Percentiles rank a stretch among this genome's conserved stretches.
phyloP scores from a whole-genome alignment of 2,797 vertebrate species.

The Melanotaenia nigrans region DNA sequence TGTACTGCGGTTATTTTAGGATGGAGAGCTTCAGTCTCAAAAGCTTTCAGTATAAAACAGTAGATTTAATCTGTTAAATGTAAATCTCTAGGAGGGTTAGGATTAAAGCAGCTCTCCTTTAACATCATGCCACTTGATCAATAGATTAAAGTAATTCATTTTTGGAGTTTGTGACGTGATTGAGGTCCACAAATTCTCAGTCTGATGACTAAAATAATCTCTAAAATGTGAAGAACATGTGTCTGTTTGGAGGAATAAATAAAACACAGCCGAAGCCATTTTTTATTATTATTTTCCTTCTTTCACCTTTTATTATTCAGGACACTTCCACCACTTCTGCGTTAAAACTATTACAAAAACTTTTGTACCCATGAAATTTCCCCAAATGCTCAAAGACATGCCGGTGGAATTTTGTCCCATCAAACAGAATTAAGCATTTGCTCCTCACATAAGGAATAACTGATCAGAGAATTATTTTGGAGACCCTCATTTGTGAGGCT shows the following conservation, averaged over 20 bases:
- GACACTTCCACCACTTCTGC: slow-evolving; percentile 16
- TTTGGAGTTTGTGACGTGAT: slow-evolving; percentile 41
- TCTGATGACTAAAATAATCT: slow-evolving; percentile 11
- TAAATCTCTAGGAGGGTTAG: slow-evolving; percentile 40
- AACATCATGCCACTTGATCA: slow-evolving; percentile 58
- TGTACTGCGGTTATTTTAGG: too few species aligned
- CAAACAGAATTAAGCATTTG: slow-evolving; percentile 69
- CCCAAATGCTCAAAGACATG: slow-evolving; percentile 45
- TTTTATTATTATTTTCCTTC: slow-evolving; percentile 23
- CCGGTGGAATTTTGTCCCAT: slow-evolving; percentile 43
- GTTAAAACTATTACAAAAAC: slow-evolving; percentile 28
- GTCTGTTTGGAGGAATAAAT: slow-evolving; percentile 36
- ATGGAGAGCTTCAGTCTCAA: slow-evolving; percentile 8
- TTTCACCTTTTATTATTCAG: slow-evolving; percentile 29
- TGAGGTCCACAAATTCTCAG: slow-evolving; percentile 36
- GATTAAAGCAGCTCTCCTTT: slow-evolving; percentile 26
- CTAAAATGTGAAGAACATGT: too few species aligned
- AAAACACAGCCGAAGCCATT: slow-evolving; percentile 44
- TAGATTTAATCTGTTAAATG: background rate
- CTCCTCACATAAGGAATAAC: slow-evolving; percentile 67
- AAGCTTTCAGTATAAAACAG: slow-evolving; percentile 17
- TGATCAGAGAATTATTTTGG: slow-evolving; percentile 75
- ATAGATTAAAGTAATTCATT: slow-evolving; percentile 58
- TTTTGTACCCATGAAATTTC: slow-evolving; percentile 14
- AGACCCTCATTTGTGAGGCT: slow-evolving; percentile 58